Conservation (phyloP, 2,797 vertebrate species). For the Triplophysa bombifrons region DNA sequence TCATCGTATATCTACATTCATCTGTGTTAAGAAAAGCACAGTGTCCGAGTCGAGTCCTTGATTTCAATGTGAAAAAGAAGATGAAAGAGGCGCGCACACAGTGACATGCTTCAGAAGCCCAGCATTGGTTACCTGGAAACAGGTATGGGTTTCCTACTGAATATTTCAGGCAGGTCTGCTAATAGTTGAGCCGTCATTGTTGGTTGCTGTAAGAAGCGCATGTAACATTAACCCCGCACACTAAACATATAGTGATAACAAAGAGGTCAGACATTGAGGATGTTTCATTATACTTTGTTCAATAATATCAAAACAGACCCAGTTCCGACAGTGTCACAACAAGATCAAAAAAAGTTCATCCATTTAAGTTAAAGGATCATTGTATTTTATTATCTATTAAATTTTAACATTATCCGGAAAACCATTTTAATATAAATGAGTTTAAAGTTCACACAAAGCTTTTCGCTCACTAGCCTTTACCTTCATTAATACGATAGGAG, state of each 20-base stretch:
- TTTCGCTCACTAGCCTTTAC: not conserved
- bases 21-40: conserved; percentile 33
- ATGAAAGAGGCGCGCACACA: conserved; percentile 56
- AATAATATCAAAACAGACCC: not conserved
- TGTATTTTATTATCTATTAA: not conserved
- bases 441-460: too few species aligned
- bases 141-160: conserved; percentile 82
- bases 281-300: not conserved
- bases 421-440: too few species aligned
- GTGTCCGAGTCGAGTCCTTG: conserved; percentile 53
- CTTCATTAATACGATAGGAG: conserved; percentile 6
- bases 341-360: not conserved
- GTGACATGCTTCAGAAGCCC: conserved; percentile 69
- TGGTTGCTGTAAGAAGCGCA: conserved; percentile 56
- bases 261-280: not conserved
- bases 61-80: conserved; percentile 60
- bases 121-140: conserved; percentile 83
- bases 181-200: conserved; percentile 74
- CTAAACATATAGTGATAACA: conserved; percentile 9
- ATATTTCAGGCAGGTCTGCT: conserved; percentile 77
- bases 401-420: too few species aligned
- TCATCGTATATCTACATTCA: conserved; percentile 59
- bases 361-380: conserved; percentile 25
- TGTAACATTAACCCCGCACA: conserved; percentile 59
- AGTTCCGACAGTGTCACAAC: not conserved